A percentile compares a stretch with the other conserved stretches of the same genome.
Conservation (phyloP, 2,888 invertebrate species). For the Anoplius nigerrimus region DNA sequence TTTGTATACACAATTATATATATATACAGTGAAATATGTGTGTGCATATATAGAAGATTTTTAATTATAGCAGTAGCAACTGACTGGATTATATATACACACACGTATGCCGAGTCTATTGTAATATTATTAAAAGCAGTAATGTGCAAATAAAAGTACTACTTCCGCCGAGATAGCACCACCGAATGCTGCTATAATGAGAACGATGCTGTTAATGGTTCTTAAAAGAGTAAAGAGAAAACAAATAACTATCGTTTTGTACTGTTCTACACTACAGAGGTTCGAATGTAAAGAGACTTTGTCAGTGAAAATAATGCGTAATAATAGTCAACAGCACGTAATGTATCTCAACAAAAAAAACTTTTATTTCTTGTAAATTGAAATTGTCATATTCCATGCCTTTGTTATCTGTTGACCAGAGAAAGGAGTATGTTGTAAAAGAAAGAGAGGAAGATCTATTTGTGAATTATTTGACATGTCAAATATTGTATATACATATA, state of each 20-base stretch:
- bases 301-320: constrained; percentile 32
- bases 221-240: constrained; percentile 26
- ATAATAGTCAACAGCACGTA: constrained; percentile 33
- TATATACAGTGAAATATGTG: constrained; percentile 38
- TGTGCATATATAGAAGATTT: constrained; percentile 44
- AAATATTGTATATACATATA: constrained; percentile 71
- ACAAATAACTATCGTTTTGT: constrained; percentile 49
- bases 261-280: constrained; percentile 46
- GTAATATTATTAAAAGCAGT: constrained; percentile 46
- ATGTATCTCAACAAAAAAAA: constrained; percentile 14
- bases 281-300: constrained; percentile 37
- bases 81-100: constrained; percentile 38
- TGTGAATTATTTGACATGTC: constrained; percentile 71
- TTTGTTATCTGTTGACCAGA: constrained; percentile 59
- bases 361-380: background rate
- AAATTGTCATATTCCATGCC: constrained; percentile 31
- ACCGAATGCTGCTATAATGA: constrained; percentile 21
- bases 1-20: constrained; percentile 2
- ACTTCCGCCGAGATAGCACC: constrained; percentile 33
- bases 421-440: constrained; percentile 33
- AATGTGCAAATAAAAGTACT: constrained; percentile 26
- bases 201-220: no score
- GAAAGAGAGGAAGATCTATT: constrained; percentile 48
- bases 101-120: constrained; percentile 39
- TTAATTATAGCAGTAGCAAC: constrained; percentile 46